A percentile compares a stretch with the other conserved stretches of the same genome.
These are phyloP conservation scores for Cathartes aura DNA, from an alignment of 2,113 vertebrate species.

Conservation along the genomic window DNA sequence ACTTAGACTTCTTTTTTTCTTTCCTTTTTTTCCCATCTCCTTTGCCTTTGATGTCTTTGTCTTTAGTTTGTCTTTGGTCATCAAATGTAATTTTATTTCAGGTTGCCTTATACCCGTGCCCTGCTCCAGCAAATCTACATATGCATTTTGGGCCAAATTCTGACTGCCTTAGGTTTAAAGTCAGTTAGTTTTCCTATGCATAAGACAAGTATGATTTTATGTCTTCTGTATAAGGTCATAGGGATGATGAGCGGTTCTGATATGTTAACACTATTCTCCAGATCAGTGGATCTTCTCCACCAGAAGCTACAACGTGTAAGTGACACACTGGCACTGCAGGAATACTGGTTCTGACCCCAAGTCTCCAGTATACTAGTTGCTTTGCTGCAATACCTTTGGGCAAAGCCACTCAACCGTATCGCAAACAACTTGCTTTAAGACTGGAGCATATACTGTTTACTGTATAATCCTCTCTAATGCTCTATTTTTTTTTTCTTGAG, in stretches of 20 bases:
- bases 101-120: fast-evolving
- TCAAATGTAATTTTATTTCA: background rate
- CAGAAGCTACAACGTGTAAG: background rate
- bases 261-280: background rate
- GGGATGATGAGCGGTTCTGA: background rate
- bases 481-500: constrained; percentile 56
- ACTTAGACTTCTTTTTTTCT: background rate
- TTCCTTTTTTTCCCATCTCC: fast-evolving
- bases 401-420: constrained; percentile 22
- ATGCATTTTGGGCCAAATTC: background rate
- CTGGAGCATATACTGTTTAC: constrained; percentile 9
- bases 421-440: constrained; percentile 41
- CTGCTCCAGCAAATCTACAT: background rate
- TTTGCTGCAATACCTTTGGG: constrained; percentile 49
- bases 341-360: background rate
- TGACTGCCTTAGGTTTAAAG: background rate
- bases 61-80: background rate
- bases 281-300: background rate
- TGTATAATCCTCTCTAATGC: constrained; percentile 51
- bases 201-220: background rate
- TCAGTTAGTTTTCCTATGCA: background rate
- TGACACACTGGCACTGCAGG: background rate
- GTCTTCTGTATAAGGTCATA: background rate
- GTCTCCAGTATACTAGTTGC: background rate
- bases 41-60: background rate